Percentiles rank a stretch among this genome's conserved stretches.
Conservation (phyloP, 2,797 vertebrate species). For the Xiphophorus birchmanni region DNA sequence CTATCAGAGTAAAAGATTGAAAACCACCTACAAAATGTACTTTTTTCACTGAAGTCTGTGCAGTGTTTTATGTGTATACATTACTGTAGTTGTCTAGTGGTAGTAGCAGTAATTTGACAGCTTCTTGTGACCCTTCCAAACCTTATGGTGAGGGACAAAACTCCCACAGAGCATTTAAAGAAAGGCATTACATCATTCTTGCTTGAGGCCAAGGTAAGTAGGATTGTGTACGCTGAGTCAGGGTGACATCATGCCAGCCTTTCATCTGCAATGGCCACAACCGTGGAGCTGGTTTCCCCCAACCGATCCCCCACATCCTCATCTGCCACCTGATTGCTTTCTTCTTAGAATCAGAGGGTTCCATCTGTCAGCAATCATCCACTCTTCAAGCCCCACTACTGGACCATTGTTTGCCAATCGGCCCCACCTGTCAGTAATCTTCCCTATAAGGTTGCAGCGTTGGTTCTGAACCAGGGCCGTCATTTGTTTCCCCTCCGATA, state of each 20-base stretch:
- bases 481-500: constrained; percentile 80
- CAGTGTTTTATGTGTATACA: constrained; percentile 34
- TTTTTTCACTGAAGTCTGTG: constrained; percentile 16
- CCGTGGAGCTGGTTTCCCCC: constrained; percentile 46
- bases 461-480: constrained; percentile 71
- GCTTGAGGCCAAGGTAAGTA: constrained; percentile 61
- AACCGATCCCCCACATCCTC: constrained; percentile 57
- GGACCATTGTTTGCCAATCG: constrained; percentile 79
- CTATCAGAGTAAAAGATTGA: background rate
- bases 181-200: constrained; percentile 76
- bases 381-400: constrained; percentile 77
- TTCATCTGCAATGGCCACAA: constrained; percentile 76
- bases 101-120: constrained; percentile 34
- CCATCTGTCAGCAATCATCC: constrained; percentile 86
- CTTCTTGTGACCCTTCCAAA: constrained; percentile 53
- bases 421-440: constrained; percentile 85
- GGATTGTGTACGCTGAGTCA: constrained; percentile 74
- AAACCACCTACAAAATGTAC: constrained; percentile 12
- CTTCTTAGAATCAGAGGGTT: constrained; percentile 74
- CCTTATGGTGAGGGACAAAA: constrained; percentile 37
- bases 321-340: constrained; percentile 79
- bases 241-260: constrained; percentile 81
- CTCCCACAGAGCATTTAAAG: constrained; percentile 34
- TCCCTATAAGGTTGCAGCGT: constrained; percentile 64
- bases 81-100: constrained; percentile 45